Evolutionary conservation across 2,113 vertebrate species (phyloP), one percentile per base, ranked within the genome.

Genomic region (Prietella phreatophila): DNA sequence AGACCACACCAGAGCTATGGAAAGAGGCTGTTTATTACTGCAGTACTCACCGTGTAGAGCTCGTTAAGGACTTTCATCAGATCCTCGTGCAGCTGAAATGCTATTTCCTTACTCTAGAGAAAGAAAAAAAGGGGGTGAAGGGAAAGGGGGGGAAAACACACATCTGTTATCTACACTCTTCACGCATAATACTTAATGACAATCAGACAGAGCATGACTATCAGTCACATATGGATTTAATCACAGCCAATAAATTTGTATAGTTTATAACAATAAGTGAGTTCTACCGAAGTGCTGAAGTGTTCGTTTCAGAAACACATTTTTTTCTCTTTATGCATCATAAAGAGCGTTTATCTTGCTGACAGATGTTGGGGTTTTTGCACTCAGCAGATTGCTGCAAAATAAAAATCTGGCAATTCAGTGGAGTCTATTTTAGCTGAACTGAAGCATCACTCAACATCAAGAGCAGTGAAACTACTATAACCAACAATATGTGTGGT

Each of bases 11-110:
- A 84, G 39, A 25, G 50, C 13, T 39, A 56, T 55, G 47, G 42
- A 87, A 69, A 75, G 39, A 47, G 9, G 30, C 47, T 4, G 79
- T 50, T 79, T 80, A 76, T 11, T 78, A 89, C 27, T 76, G 75
- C 90, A 75, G 15, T 91, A 95, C 98, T 98, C 96, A 99, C 98
- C 90, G 98, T 99, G 94, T 99, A 99, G 36, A 99, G 96, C 94
- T 99, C 98, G 17, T 98, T 99, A 87, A 99, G 97, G 92, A 99
- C 98, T 96, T 98, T 99, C 97, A 99, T 99, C 93, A 99, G 95
- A 95, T 98, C 99, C 27, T 84, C 82, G 17, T 89, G 88, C 60
- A 89, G 61, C 73, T 89, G 88, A 86, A 89, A 89, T 42, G 88
- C 82, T 63, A 89, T 89, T 80, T 86, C 88, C 87, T 89, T 89